These are phyloP conservation scores for Blera fallax DNA, from an alignment of 2,888 invertebrate genomes.

Conservation along the genomic window DNA sequence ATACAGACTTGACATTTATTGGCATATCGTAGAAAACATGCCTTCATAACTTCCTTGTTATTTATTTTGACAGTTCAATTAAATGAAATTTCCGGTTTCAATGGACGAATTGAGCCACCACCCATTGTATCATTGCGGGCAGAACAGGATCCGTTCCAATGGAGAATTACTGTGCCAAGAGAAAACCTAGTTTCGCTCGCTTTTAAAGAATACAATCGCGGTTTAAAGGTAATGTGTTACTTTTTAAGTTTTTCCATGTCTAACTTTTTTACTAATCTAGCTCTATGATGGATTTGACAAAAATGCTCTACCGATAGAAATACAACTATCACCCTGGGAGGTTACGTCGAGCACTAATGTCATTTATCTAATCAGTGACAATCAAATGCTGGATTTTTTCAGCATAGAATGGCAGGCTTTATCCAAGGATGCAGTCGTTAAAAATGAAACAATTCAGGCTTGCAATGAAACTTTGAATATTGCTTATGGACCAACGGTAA, in stretches of 20 bases:
- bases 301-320: conserved; percentile 82
- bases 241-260: too few relatives aligned
- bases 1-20: too few relatives aligned
- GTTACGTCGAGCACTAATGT: conserved; percentile 86
- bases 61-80: conserved; percentile 75
- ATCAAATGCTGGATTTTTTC: conserved; percentile 76
- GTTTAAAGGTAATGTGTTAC: conserved; percentile 75
- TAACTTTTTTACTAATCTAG: conserved; percentile 78
- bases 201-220: conserved; percentile 77
- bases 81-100: conserved; percentile 75
- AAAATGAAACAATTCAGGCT: conserved; percentile 45
- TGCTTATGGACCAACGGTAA: conserved; percentile 73
- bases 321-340: conserved; percentile 75
- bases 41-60: too few relatives aligned
- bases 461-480: conserved; percentile 76
- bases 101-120: conserved; percentile 78
- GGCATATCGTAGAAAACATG: too few relatives aligned
- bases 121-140: conserved; percentile 68
- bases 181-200: conserved; percentile 73
- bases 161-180: conserved; percentile 77
- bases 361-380: conserved; percentile 82
- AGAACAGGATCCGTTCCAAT: conserved; percentile 76
- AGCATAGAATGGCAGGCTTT: conserved; percentile 77
- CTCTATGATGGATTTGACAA: conserved; percentile 90
- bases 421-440: conserved; percentile 71